These are phyloP conservation scores for Aurelia sp. DNA, from an alignment of 30 jellyfish, hydroid and myxozoan genomes.

Conservation along the genomic window DNA sequence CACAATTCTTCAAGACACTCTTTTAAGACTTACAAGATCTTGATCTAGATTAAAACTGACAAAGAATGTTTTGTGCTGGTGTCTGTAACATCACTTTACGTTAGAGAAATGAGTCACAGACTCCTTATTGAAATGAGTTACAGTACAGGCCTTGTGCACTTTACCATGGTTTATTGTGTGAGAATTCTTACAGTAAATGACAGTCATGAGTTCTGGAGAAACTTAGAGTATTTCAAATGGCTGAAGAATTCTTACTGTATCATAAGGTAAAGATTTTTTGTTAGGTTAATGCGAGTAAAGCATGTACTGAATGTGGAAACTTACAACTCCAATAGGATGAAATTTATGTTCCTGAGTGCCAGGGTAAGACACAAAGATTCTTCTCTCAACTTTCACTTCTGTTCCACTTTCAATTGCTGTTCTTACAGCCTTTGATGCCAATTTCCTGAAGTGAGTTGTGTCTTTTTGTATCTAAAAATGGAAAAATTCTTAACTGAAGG, in stretches of 20 bases:
- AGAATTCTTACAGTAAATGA: too few species aligned
- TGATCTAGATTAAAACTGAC: not conserved
- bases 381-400: slow-evolving; percentile 23
- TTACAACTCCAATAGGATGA: slow-evolving; percentile 22
- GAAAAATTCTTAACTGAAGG: not conserved
- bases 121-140: too few species aligned
- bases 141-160: not conserved
- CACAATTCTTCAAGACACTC: slow-evolving; percentile 1
- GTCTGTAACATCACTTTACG: not conserved
- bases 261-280: not conserved
- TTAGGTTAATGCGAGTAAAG: not conserved
- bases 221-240: not conserved
- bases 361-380: slow-evolving; percentile 32
- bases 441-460: slow-evolving; percentile 27
- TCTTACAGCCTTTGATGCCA: slow-evolving; percentile 25
- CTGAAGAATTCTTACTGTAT: not conserved
- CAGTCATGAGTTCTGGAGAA: too few species aligned
- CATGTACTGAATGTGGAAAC: not conserved
- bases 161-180: not conserved
- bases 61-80: not conserved
- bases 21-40: too few species aligned
- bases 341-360: slow-evolving; percentile 3
- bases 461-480: slow-evolving; percentile 16
- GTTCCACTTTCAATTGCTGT: not conserved
- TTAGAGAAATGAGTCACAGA: not conserved